Evolutionary conservation across 1,140 invertebrate species (phyloP).

Genomic region (Pygmarrhopalites habei): DNA sequence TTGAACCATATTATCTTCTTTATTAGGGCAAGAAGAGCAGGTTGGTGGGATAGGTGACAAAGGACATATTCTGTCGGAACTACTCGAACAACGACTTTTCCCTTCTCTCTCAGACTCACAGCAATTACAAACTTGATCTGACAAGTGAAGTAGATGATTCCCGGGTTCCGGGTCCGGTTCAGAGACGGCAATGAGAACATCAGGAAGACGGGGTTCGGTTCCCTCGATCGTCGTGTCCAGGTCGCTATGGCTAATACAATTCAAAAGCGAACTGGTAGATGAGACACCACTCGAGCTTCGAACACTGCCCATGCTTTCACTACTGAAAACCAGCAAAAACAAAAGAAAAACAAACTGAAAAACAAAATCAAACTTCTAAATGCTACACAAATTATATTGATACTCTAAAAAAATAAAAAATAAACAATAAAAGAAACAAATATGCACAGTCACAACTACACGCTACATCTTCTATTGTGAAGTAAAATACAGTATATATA

Average conservation of each 20-base stretch:
- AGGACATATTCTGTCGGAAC: not conserved
- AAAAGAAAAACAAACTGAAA: constrained; percentile 13
- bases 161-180: constrained; percentile 26
- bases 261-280: constrained; percentile 37
- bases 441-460: no score
- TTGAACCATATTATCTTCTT: not conserved
- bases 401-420: no score
- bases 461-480: no score
- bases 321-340: constrained; percentile 30
- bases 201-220: constrained; percentile 25
- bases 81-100: constrained; percentile 1
- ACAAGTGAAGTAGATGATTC: not conserved
- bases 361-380: not conserved
- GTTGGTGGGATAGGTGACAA: not conserved
- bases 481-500: no score
- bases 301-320: constrained; percentile 39
- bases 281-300: constrained; percentile 39
- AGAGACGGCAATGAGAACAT: constrained; percentile 30
- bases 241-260: constrained; percentile 32
- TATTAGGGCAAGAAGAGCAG: not conserved
- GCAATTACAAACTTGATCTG: not conserved
- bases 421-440: constrained; percentile 3
- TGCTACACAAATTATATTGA: not conserved
- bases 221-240: constrained; percentile 32
- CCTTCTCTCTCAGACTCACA: not conserved